These are phyloP conservation scores for Poeciliopsis turneri DNA, from an alignment of 2,797 vertebrate species.

Conservation along the genomic window DNA sequence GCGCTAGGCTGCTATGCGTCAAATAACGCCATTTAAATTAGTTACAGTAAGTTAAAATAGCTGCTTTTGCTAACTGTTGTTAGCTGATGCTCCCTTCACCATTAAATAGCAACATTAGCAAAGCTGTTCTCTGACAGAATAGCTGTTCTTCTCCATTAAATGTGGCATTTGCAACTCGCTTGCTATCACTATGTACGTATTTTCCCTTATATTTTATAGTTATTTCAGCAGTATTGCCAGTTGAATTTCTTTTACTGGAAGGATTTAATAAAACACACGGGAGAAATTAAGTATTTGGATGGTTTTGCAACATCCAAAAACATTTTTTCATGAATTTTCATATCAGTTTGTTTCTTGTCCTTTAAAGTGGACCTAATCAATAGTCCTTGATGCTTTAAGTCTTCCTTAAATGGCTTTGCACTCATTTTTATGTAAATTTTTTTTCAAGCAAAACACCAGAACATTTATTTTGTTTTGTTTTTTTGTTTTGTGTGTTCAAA, in stretches of 20 bases:
- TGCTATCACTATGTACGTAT: background rate
- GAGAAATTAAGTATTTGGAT: background rate
- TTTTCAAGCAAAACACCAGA: background rate
- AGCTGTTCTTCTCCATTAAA: background rate
- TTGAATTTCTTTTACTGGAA: background rate
- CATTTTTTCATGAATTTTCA: background rate
- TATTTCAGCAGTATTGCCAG: background rate
- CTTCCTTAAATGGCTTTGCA: background rate
- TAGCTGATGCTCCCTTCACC: constrained; percentile 37
- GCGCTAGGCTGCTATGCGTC: constrained; percentile 29
- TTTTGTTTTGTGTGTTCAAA: background rate
- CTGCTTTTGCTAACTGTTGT: constrained; percentile 38
- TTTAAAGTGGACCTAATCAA: background rate
- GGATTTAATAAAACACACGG: background rate
- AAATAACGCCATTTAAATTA: background rate
- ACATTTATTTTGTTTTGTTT: background rate
- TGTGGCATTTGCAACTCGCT: background rate
- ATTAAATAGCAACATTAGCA: constrained; percentile 26
- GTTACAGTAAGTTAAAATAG: background rate
- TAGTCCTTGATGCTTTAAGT: background rate
- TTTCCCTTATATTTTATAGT: background rate
- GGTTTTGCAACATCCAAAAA: background rate
- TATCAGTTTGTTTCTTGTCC: background rate
- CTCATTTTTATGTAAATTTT: background rate
- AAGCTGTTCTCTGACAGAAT: background rate